Conservation (phyloP, 2,888 invertebrate species). For the Lissonota sp. region DNA sequence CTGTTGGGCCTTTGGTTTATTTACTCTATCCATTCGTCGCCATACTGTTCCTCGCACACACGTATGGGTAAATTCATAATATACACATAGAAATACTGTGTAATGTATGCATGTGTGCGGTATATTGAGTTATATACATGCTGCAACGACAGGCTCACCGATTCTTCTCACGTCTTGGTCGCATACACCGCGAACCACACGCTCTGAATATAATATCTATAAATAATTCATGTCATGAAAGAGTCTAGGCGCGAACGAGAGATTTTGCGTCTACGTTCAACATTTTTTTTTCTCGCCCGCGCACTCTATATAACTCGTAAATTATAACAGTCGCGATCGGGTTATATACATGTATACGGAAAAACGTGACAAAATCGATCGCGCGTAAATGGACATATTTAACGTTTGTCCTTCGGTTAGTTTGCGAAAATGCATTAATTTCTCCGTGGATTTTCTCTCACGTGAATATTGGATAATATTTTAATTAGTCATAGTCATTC, state of each 20-base stretch:
- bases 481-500: too few species aligned
- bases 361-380: background rate
- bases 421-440: too few species aligned
- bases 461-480: too few species aligned
- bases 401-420: too few species aligned
- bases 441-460: too few species aligned
- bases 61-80: background rate
- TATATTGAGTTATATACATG: constrained; percentile 12
- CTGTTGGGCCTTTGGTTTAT: background rate
- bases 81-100: constrained; percentile 14
- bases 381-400: too few species aligned
- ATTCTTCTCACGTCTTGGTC: constrained; percentile 67
- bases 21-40: background rate
- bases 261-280: constrained; percentile 37
- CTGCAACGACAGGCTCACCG: constrained; percentile 22
- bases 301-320: constrained; percentile 22
- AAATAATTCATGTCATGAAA: constrained; percentile 65
- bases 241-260: constrained; percentile 54
- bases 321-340: constrained; percentile 6
- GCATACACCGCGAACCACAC: constrained; percentile 51
- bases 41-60: background rate
- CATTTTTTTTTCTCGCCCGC: constrained; percentile 8
- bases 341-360: background rate
- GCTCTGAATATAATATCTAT: constrained; percentile 62
- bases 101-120: constrained; percentile 6